A percentile compares a stretch with the other conserved stretches of the same genome.
Evolutionary conservation across 2,888 invertebrate genomes (phyloP).

Genomic region (Rhamphomyia laevipes): DNA sequence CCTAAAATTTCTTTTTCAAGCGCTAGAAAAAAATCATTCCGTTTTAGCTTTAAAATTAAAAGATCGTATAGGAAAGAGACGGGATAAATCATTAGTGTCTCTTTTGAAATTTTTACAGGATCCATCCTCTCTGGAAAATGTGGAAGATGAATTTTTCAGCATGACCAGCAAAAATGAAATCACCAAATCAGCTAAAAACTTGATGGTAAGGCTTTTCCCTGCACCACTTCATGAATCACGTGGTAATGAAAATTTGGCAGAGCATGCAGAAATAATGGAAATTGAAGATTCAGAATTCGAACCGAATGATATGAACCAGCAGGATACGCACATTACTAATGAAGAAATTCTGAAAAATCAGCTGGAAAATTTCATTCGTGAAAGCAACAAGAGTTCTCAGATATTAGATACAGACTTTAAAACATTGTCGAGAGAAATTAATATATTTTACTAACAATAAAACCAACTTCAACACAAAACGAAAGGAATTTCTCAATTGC

Average conservation of each 20-base stretch:
- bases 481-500: background rate
- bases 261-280: background rate
- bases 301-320: background rate
- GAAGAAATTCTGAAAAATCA: background rate
- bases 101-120: no score
- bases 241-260: no score
- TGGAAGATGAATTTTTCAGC: no score
- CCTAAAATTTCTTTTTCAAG: background rate
- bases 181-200: no score
- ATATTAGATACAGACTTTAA: background rate
- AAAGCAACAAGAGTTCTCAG: background rate
- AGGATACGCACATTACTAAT: background rate
- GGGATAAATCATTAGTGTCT: background rate
- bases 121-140: no score
- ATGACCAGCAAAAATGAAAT: no score
- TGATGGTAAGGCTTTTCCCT: no score
- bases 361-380: background rate
- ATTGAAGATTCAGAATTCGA: background rate
- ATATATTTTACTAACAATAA: background rate
- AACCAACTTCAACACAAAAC: slow-evolving; percentile 1
- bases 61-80: background rate
- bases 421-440: background rate
- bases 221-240: no score
- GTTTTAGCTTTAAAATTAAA: background rate
- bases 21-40: background rate